Conservation (phyloP, 2,797 vertebrate genomes). For the Lacerta bilineata region DNA sequence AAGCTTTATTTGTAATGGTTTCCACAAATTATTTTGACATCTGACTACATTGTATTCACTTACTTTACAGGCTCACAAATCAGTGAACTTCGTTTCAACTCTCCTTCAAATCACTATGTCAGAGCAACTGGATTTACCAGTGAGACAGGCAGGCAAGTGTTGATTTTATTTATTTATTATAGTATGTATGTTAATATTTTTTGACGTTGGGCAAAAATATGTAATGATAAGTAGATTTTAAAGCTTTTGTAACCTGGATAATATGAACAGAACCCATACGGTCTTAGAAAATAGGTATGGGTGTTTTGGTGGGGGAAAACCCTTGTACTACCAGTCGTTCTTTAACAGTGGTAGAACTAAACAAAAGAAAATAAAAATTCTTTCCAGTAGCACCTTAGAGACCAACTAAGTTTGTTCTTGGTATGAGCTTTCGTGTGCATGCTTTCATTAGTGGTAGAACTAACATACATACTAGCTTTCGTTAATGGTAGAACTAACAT, state of each 20-base stretch:
- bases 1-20: conserved; percentile 54
- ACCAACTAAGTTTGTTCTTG: too few species aligned
- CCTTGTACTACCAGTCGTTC: background rate
- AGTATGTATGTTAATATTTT: conserved; percentile 8
- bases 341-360: background rate
- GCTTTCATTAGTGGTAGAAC: too few species aligned
- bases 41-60: conserved; percentile 7
- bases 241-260: background rate
- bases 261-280: background rate
- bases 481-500: background rate
- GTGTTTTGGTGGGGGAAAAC: background rate
- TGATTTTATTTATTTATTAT: conserved; percentile 57
- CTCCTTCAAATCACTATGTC: conserved; percentile 98
- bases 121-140: conserved; percentile 96
- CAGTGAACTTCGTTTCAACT: conserved; percentile 95
- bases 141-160: conserved; percentile 97
- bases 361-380: too few species aligned
- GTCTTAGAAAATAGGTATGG: background rate
- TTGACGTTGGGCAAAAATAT: background rate
- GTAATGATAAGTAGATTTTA: background rate
- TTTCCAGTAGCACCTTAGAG: too few species aligned
- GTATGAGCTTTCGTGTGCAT: too few species aligned
- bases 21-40: background rate
- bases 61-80: conserved; percentile 90
- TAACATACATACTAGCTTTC: too few species aligned